Conservation (phyloP, 2,113 vertebrate species). For the Chionis minor region DNA sequence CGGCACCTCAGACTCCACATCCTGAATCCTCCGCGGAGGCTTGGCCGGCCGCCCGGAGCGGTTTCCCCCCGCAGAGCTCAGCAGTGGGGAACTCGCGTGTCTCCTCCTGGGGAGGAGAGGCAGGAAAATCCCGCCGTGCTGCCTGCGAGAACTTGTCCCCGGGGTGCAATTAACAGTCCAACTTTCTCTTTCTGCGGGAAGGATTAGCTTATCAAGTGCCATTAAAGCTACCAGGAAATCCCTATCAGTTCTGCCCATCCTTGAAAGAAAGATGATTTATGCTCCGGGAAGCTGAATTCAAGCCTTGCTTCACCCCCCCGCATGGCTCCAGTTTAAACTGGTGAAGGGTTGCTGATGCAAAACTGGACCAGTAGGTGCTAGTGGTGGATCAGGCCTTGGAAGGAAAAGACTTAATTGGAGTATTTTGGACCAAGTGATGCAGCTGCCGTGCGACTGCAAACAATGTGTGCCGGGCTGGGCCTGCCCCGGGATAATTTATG, state of each 20-base stretch:
- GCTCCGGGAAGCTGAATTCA: neutral
- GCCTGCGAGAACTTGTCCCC: neutral
- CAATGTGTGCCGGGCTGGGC: rapidly evolving
- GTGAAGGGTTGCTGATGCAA: neutral
- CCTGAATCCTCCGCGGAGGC: neutral
- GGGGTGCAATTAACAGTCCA: rapidly evolving
- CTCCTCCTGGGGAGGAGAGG: neutral
- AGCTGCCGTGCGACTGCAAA: rapidly evolving
- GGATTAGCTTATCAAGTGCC: neutral
- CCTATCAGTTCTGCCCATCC: neutral
- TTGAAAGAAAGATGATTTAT: neutral
- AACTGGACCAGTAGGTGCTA: neutral
- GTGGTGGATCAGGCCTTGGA: rapidly evolving
- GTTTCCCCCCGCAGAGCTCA: neutral
- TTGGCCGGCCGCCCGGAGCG: rapidly evolving
- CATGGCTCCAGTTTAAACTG: neutral
- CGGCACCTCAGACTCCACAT: rapidly evolving
- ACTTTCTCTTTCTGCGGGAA: neutral
- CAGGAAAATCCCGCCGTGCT: neutral
- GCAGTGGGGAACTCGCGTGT: neutral
- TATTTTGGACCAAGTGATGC: neutral
- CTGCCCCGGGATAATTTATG: rapidly evolving
- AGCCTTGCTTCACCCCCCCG: neutral
- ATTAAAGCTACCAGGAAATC: rapidly evolving
- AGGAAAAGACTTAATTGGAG: neutral